Evolutionary conservation across 2,888 invertebrate species (phyloP), one percentile per base, ranked within the genome.

Genomic region (Arge pagana): DNA sequence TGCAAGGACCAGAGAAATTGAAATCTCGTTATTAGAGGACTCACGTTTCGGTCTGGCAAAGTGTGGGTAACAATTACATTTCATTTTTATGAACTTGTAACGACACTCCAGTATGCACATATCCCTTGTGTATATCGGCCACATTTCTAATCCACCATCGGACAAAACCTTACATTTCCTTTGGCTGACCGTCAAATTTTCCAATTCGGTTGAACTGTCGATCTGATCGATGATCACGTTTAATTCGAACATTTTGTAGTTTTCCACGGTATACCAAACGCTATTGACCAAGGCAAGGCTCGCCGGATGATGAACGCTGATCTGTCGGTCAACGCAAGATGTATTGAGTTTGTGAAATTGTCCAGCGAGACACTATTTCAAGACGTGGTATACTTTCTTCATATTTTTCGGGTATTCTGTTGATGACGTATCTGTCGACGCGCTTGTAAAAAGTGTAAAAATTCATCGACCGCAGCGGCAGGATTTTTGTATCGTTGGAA

Each of bases 51-150:
- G 82, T 55, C 86, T 81, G 59, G 88, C 89, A 66, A 90, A 90
- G 70, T 88, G 86, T 0, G 90, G 90, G 26, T 86, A 78, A 69
- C 90, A 90, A 1, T 81, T 81, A 67, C 90, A 90, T 45, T 83
- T 75, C 52, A 81, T 78, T 6, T 83, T 72, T 23, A 86, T 82
- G 21, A 86, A 72, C 6, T 76, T 74, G 61, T 86, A 83, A 26
- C 89, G 81, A 59, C 90, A 90, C 66, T 90, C 88, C 76, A 85
- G 84, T 6, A 85, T 78, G 59, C 90, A 90, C 68, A 88, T 76
- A 0, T 82, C 84, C 63, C 83, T 85, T 2, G 86, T 84, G 71
- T 90, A 90, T 26, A 87, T 81, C 0, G 88, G 82, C 60, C 83
- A 85, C 57, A 87, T 85, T 48, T 78, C 70, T 50, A 88, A 75